phyloP scores from a whole-genome alignment of 2,888 invertebrate species.

The Archips xylosteana region DNA sequence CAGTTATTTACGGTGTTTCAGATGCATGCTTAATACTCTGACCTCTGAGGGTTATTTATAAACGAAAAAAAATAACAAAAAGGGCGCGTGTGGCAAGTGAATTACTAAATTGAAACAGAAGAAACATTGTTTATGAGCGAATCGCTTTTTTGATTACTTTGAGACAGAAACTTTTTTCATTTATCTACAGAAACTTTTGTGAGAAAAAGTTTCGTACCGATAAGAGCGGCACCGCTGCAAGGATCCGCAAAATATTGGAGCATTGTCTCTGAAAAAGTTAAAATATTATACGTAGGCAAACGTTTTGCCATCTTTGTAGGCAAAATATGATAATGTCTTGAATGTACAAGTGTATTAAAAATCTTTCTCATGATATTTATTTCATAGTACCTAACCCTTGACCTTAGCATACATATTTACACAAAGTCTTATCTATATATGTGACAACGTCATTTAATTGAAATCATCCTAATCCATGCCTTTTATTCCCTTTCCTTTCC shows the following conservation, averaged over 20 bases:
- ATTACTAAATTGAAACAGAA: conserved; percentile 22
- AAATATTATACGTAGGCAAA: not conserved
- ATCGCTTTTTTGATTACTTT: conserved; percentile 38
- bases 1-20: conserved; percentile 6
- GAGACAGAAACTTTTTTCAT: conserved; percentile 40
- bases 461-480: not conserved
- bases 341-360: not conserved
- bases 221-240: conserved; percentile 16
- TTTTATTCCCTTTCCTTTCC: not conserved
- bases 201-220: conserved; percentile 27
- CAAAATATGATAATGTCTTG: not conserved
- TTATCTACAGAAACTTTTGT: conserved; percentile 36
- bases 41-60: no score
- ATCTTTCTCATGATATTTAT: not conserved
- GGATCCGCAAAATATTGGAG: conserved; percentile 23
- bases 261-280: conserved; percentile 13
- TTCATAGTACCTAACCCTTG: not conserved
- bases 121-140: conserved; percentile 36
- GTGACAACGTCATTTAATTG: no score
- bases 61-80: not conserved
- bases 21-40: not conserved
- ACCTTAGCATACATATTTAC: no score
- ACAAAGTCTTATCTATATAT: no score
- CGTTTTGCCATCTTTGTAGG: not conserved
- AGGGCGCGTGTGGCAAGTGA: not conserved